Conservation (phyloP, 2,888 invertebrate genomes). For the Tupiocoris notatus region DNA sequence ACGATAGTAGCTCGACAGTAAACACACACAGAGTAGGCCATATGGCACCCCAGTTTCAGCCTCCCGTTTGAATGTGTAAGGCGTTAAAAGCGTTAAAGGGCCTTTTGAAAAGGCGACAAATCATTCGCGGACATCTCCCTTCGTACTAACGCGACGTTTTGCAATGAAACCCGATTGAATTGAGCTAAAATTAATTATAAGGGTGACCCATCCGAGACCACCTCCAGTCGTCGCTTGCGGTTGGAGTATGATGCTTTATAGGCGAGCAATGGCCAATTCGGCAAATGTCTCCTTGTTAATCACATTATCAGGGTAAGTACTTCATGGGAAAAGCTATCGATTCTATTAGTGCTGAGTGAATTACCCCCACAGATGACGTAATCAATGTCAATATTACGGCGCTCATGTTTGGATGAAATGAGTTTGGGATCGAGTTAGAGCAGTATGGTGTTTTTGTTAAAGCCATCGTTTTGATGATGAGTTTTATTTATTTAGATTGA, state of each 20-base stretch:
- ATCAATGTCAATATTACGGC: no score
- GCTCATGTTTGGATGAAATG: no score
- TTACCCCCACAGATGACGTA: not conserved
- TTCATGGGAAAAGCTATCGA: slow-evolving; percentile 1
- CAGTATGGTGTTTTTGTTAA: no score
- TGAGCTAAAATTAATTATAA: slow-evolving; percentile 20
- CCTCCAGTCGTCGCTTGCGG: slow-evolving; percentile 13
- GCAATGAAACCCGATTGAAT: slow-evolving; percentile 29
- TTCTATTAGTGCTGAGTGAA: not conserved
- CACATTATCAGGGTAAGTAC: not conserved
- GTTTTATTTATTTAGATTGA: no score
- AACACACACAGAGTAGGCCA: slow-evolving; percentile 16
- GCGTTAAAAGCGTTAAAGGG: not conserved
- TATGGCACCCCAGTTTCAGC: slow-evolving; percentile 10
- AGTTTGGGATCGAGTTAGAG: no score
- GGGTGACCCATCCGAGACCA: not conserved
- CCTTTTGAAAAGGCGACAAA: slow-evolving; percentile 24
- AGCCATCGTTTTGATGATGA: no score
- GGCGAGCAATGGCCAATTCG: slow-evolving; percentile 15
- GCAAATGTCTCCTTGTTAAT: slow-evolving; percentile 18
- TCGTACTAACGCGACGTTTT: slow-evolving; percentile 2
- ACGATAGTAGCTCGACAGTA: no score
- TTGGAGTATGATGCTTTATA: slow-evolving; percentile 17
- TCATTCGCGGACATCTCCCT: slow-evolving; percentile 2
- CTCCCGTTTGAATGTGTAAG: not conserved